Base-by-base conservation (phyloP, 2,113 vertebrate species). In the Melanerpes formicivorus region DNA sequence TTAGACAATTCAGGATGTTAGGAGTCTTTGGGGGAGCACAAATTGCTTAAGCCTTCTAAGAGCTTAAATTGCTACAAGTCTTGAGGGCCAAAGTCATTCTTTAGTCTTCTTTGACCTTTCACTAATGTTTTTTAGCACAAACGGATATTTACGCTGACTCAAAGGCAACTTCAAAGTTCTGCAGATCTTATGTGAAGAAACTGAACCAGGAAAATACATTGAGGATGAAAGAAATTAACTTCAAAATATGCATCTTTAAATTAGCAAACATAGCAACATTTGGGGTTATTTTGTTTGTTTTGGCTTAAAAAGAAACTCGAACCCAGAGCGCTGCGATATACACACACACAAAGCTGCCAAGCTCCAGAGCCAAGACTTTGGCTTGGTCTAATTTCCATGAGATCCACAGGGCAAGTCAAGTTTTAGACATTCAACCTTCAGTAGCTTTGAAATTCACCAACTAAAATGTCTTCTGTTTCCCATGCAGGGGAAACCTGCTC, bases 1-100 rank as follows among this genome's bases (percentile, higher is more conserved):
- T 94, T 87, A 91, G 69, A 93, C 69, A 91, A 80, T 48, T 86
- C 62, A 90, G 48, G 44, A 80, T 76, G n/a, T 52, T 34, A 79
- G 37, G 46, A 92, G 25, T 70, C 71, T 72, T 75, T 29, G 16
- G 11, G 34, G 37, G 27, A 79, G 46, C 2, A 6, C 44, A 91
- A 88, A 94, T 46, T 64, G 59, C 58, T 80, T 91, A 82, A 32
- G n/a, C 27, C 44, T 84, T 92, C 42, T 87, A 77, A 89, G 56
- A 75, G 22, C 60, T 95, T 90, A 87, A 94, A 84, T n/a, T 52
- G 67, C 66, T 93, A 55, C 32, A 84, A 78, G 23, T 58, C 60
- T 60, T 5, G 1, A 55, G 16, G 87, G n/a, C 4, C 44, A 44
- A 92, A 75, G 74, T 74, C 48, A 66, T 25, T 85, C 62, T 59